Evolutionary conservation across 2,888 invertebrate species (phyloP), one percentile per base, ranked within the genome.

Genomic region (Eristalis arbustorum): DNA sequence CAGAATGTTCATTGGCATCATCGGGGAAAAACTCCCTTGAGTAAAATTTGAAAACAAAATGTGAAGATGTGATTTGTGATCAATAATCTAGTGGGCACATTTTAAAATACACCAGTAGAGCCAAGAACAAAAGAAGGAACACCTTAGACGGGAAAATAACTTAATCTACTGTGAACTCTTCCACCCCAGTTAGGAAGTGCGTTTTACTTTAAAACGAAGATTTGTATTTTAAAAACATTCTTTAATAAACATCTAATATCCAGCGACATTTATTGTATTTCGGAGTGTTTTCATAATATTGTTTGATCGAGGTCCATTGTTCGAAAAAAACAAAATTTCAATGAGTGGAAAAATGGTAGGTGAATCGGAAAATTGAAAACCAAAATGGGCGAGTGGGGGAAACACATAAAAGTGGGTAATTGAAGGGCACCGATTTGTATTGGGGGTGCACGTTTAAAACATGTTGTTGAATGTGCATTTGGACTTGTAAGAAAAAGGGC

Each of bases 11-110:
- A 22, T 34, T 34, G n/a, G 13, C 25, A 8, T n/a, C 0, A 8
- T 28, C 42, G 57, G 8, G n/a, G 18, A 49, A 79, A 42, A 40
- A 37, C 18, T 18, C 13, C 25, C 31, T 10, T 25, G 37, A 31
- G 3, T 25, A 11, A 34, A 4, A 23, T 3, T 40, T 40, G 6
- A 42, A 62, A 68, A 31, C n/a, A 56, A 74, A 69, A 63, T 68
- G 76, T 84, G 59, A 84, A 84, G 67, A 72, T 80, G 72, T 84
- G 63, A 72, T 71, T 59, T 42, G n/a, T n/a, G n/a, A n/a, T 23
- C 59, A 62, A 79, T 75, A 71, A 67, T 66, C 13, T 11, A 28
- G 62, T 59, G 62, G 3, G 40, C 25, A 49, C 62, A 40, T 34
- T n/a, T 4, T 1, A 72, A 68, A 61, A 23, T 61, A 49, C 61